Percentiles rank a stretch among this genome's conserved stretches.
These are phyloP conservation scores for Myiopsitta monachus DNA, from an alignment of 2,113 vertebrate genomes.

Conservation along the genomic window DNA sequence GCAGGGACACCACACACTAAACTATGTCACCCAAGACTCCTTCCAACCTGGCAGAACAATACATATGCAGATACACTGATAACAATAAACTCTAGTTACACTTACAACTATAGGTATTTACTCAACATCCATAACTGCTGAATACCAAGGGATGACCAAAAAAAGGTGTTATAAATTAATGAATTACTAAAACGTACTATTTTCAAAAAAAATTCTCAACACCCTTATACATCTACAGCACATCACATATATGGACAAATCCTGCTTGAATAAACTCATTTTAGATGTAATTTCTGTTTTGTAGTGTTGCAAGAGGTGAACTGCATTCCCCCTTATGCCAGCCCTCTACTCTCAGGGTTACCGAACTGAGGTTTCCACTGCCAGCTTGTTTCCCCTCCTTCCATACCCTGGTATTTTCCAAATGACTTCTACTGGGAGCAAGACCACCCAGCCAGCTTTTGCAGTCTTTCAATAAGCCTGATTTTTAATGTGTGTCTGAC, in stretches of 20 bases:
- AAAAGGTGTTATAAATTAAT: background rate
- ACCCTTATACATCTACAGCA: background rate
- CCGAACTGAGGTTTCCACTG: background rate
- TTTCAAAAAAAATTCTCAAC: background rate
- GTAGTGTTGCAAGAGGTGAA: rapidly evolving
- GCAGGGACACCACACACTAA: background rate
- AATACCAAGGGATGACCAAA: background rate
- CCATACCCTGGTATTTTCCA: background rate
- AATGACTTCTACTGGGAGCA: background rate
- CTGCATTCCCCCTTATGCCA: background rate
- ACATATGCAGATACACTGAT: background rate
- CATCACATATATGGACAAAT: rapidly evolving
- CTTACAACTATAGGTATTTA: background rate
- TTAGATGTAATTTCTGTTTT: background rate
- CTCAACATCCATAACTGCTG: background rate
- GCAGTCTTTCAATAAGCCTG: background rate
- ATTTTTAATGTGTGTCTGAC: background rate
- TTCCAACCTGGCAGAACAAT: background rate
- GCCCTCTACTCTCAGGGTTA: background rate
- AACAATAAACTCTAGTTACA: background rate
- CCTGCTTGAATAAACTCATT: background rate
- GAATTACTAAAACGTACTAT: background rate
- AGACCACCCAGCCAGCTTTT: background rate
- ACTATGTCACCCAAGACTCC: background rate
- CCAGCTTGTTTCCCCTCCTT: background rate